Conservation (phyloP, 2,888 invertebrate genomes). For the Stenolophus ochropezus region DNA sequence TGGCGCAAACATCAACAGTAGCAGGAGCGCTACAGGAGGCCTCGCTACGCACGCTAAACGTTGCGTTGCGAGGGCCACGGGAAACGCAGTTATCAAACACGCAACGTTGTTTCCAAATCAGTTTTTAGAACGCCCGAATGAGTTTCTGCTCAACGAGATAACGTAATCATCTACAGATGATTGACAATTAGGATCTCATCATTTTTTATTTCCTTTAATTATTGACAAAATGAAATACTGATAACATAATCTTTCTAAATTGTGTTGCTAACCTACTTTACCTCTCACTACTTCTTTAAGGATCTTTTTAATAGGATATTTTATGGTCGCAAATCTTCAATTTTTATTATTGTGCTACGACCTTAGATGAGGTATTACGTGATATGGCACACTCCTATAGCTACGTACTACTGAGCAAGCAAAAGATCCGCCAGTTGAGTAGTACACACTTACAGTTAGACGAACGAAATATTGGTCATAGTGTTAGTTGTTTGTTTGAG, state of each 20-base stretch:
- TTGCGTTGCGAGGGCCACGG: neutral
- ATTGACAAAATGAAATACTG: neutral
- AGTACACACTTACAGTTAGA: too few species aligned
- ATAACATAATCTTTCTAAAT: neutral
- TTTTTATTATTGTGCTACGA: too few species aligned
- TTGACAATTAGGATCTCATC: slow-evolving; percentile 20
- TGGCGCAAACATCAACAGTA: neutral
- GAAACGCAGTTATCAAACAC: slow-evolving; percentile 19
- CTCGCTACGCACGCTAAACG: neutral
- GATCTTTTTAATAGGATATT: too few species aligned
- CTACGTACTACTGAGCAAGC: too few species aligned
- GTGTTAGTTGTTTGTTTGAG: too few species aligned
- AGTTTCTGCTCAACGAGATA: slow-evolving; percentile 35
- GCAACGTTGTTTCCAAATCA: neutral
- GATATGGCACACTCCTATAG: too few species aligned
- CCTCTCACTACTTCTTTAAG: too few species aligned
- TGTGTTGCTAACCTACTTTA: too few species aligned
- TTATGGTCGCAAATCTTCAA: too few species aligned
- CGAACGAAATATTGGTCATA: too few species aligned
- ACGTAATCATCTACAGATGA: slow-evolving; percentile 17
- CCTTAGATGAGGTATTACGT: too few species aligned
- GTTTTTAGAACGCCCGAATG: slow-evolving; percentile 47
- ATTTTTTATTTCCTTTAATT: neutral
- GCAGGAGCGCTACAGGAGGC: neutral
- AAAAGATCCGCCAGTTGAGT: too few species aligned